These are phyloP conservation scores for Artibeus lituratus DNA, from an alignment of 2,797 vertebrate genomes.

Conservation along the genomic window DNA sequence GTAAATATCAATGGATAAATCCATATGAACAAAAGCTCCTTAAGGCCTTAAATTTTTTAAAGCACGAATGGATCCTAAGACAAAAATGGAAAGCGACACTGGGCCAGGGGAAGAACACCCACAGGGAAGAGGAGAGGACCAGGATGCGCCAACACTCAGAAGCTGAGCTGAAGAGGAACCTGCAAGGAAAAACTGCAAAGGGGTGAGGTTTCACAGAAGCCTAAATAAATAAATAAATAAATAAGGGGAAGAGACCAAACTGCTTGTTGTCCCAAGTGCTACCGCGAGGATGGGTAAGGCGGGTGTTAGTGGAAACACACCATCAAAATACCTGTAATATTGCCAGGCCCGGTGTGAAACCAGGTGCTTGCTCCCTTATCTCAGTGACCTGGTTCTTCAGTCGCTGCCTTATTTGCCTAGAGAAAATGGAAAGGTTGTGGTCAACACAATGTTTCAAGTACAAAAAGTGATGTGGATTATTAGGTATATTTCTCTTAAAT, in stretches of 20 bases:
- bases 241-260: too few relatives aligned
- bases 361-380: constrained; percentile 88
- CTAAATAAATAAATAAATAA: background rate
- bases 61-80: background rate
- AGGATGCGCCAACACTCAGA: background rate
- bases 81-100: background rate
- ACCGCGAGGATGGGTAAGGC: background rate
- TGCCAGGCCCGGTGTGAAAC: constrained; percentile 93
- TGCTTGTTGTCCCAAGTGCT: background rate
- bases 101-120: background rate
- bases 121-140: background rate
- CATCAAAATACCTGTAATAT: constrained; percentile 90
- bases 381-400: constrained; percentile 91
- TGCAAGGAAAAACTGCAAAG: background rate
- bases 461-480: background rate
- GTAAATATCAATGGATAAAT: background rate
- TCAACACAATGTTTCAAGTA: constrained; percentile 46
- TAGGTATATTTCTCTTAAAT: background rate
- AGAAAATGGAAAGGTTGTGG: constrained; percentile 18
- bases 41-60: background rate
- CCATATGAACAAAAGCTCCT: background rate
- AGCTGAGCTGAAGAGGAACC: background rate
- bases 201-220: background rate
- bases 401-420: constrained; percentile 89
- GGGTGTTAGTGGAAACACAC: background rate